Evolutionary conservation across 2,113 vertebrate genomes (phyloP).

Genomic region (Spea multiplicata): DNA sequence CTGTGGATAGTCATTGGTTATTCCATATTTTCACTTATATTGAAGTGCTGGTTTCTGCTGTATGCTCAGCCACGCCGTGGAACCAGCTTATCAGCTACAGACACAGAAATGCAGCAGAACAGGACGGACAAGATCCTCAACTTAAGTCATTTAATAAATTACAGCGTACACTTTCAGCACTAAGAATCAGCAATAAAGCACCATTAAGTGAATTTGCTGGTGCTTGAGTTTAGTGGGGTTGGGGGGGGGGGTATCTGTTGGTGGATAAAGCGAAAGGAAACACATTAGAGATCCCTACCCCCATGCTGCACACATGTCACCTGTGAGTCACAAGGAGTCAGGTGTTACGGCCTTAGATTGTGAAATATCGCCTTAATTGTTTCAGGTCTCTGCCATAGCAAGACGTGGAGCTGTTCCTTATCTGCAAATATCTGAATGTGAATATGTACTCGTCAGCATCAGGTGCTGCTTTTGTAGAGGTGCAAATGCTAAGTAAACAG

Average conservation of each 20-base stretch:
- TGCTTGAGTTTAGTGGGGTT: not conserved
- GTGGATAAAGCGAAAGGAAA: not conserved
- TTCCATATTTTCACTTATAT: too few relatives aligned
- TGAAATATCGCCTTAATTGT: not conserved
- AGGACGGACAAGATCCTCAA: not conserved
- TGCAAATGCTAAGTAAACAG: too few relatives aligned
- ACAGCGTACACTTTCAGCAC: not conserved
- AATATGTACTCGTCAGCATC: too few relatives aligned
- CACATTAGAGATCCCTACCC: not conserved
- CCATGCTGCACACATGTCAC: not conserved
- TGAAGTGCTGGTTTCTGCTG: too few relatives aligned
- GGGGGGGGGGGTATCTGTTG: not conserved
- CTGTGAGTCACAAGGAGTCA: constrained; percentile 6
- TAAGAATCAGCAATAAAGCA: not conserved
- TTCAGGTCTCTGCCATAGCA: not conserved
- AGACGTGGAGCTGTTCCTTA: constrained; percentile 5
- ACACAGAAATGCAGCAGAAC: constrained; percentile 20
- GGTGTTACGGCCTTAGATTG: not conserved
- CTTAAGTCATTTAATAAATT: not conserved
- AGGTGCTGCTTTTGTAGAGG: too few relatives aligned
- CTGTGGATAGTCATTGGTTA: too few relatives aligned
- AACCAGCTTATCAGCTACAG: not conserved
- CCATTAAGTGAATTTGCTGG: not conserved
- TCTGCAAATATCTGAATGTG: not conserved
- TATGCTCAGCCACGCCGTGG: not conserved